Conservation (phyloP, 2,888 invertebrate genomes). For the Sarcophaga subvicina region DNA sequence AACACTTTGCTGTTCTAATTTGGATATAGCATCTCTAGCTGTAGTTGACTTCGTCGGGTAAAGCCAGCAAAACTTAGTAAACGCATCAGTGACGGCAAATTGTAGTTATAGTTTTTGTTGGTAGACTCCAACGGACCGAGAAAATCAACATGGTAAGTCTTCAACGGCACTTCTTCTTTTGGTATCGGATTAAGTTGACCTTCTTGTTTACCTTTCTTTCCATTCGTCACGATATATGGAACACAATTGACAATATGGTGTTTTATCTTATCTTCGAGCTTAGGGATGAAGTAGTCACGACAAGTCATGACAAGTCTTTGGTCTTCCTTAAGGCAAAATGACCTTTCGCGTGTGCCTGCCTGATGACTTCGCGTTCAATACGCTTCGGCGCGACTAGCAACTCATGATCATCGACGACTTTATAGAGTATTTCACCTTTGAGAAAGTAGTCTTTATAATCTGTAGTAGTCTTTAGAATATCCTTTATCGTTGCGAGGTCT, state of each 20-base stretch:
- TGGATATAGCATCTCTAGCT: no score
- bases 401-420: slow-evolving; percentile 43
- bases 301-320: slow-evolving; percentile 52
- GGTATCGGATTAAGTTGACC: slow-evolving; percentile 53
- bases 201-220: slow-evolving; percentile 60
- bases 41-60: no score
- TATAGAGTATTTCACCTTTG: slow-evolving; percentile 54
- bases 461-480: slow-evolving; percentile 31
- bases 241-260: slow-evolving; percentile 53
- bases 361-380: slow-evolving; percentile 54
- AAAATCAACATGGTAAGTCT: slow-evolving; percentile 53
- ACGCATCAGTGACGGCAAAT: no score
- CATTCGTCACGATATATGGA: slow-evolving; percentile 48
- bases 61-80: no score
- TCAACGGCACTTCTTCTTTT: slow-evolving; percentile 56
- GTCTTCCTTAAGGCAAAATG: slow-evolving; percentile 59
- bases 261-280: slow-evolving; percentile 58
- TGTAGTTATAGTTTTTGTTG: no score
- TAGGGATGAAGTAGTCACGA: slow-evolving; percentile 58
- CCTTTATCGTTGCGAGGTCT: slow-evolving; percentile 60
- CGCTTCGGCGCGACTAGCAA: slow-evolving; percentile 49
- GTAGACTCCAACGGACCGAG: slow-evolving; percentile 23
- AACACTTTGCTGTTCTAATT: no score
- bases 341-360: slow-evolving; percentile 43
- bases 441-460: slow-evolving; percentile 27